Base-by-base conservation (phyloP, 2,113 vertebrate species). In the Hypanus sabinus region DNA sequence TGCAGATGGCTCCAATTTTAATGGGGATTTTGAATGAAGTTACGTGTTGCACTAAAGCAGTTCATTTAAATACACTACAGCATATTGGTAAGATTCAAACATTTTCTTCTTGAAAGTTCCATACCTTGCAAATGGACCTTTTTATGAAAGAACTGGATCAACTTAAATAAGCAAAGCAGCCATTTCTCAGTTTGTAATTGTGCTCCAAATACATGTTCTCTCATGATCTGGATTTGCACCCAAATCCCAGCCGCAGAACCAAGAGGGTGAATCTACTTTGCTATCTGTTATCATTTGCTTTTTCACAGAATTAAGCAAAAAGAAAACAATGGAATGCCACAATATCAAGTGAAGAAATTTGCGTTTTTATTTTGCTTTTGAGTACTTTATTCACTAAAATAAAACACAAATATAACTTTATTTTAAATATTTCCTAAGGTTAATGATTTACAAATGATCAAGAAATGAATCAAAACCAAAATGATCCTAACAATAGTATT, bases 351-450 rank as follows among this genome's bases (percentile, higher is more conserved):
- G 14, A 20, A 10, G 14, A 90, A 65, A 65, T 18, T 65, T 22
- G 20, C 80, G 20, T 57, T 33, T 65, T 90, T 90, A 90, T 90
- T 90, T n/a, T 27, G 60, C 33, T 90, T 8, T 18, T 90, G 85
- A 90, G 65, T 68, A 90, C 60, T 33, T 90, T 33, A 27, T 62
- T 68, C 85, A 90, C 60, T 90, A 90, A 68, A 65, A 68, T 90
- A 62, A 60, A 33, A 90, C 85, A 90, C 14, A 90, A 88, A 90
- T 65, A 90, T 88, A 88, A 87, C 33, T 57, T n/a, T 90, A 27
- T 16, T 10, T 33, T 68, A 30, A 20, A 14, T 65, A 33, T 90
- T 62, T 88, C 85, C 62, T 33, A 88, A 30, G 30, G 60, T 10
- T 11, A 30, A 11, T 33, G 30, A 88, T 88, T 88, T 62, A 88